Conservation (phyloP, 1,140 invertebrate genomes). For the Drosophila aff. region DNA sequence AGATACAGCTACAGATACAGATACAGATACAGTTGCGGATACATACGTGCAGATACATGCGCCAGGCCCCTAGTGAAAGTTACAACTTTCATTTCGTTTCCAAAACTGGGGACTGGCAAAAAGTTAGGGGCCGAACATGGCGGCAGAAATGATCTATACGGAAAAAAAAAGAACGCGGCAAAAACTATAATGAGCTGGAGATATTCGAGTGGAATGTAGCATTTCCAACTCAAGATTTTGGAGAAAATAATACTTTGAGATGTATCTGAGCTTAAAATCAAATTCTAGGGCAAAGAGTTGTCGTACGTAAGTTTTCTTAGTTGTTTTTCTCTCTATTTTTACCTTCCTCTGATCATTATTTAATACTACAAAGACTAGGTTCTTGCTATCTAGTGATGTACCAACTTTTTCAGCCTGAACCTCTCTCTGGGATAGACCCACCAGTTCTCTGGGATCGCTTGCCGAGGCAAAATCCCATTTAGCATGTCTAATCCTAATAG, state of each 20-base stretch:
- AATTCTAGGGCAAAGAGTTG: neutral
- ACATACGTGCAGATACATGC: constrained; percentile 25
- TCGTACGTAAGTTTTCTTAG: neutral
- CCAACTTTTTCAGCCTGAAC: neutral
- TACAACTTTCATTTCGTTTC: constrained; percentile 71
- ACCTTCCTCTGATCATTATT: neutral
- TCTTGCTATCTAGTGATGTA: neutral
- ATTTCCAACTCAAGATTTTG: constrained; percentile 6
- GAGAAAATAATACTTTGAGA: neutral
- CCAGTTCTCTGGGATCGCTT: constrained; percentile 19
- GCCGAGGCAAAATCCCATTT: constrained; percentile 27
- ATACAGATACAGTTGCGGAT: constrained; percentile 1
- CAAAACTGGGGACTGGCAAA: neutral
- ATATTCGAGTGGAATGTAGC: constrained; percentile 19
- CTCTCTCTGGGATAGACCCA: neutral
- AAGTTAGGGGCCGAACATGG: constrained; percentile 7
- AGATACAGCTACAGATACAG: neutral
- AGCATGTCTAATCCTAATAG: constrained; percentile 55
- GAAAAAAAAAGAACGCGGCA: constrained; percentile 14
- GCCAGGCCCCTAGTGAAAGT: constrained; percentile 58
- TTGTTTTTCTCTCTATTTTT: neutral
- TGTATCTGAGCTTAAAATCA: neutral
- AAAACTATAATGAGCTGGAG: constrained; percentile 48
- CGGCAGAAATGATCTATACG: constrained; percentile 23
- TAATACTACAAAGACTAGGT: neutral